phyloP scores from a whole-genome alignment of 2,113 vertebrate genomes.

The Tringa solitaria region DNA sequence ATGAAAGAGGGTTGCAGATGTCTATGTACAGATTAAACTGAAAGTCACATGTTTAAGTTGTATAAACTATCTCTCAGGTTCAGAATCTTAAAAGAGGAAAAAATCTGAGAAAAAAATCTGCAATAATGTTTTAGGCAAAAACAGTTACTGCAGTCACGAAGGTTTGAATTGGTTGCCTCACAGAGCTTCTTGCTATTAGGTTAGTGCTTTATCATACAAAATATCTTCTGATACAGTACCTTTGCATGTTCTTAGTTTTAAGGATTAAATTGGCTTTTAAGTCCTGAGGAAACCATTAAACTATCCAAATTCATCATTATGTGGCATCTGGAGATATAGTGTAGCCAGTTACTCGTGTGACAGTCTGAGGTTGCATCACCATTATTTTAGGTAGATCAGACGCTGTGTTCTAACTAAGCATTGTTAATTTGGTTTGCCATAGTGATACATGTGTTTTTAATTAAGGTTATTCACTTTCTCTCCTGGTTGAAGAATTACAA shows the following conservation, averaged over 20 bases:
- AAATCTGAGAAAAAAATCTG: not conserved
- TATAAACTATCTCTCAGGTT: not conserved
- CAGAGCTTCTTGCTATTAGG: not conserved
- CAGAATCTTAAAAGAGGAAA: not conserved
- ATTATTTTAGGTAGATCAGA: not conserved
- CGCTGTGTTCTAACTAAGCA: not conserved
- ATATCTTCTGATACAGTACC: not conserved
- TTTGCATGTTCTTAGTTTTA: not conserved
- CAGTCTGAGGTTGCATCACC: not conserved
- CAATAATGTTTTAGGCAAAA: not conserved
- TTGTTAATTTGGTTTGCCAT: not conserved
- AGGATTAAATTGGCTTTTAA: not conserved
- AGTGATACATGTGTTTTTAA: fast-evolving
- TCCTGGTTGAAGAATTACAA: not conserved
- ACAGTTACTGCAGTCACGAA: fast-evolving
- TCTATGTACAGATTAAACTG: not conserved
- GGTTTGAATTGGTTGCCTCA: not conserved
- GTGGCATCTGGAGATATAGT: no score
- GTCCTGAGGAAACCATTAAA: not conserved
- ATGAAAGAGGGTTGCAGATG: not conserved
- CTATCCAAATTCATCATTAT: not conserved
- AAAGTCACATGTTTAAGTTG: not conserved
- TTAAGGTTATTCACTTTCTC: not conserved
- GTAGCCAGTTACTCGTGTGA: not conserved
- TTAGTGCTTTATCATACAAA: not conserved